These are phyloP conservation scores for Spodoptera litura DNA, from an alignment of 1,140 invertebrate genomes.

Conservation along the genomic window DNA sequence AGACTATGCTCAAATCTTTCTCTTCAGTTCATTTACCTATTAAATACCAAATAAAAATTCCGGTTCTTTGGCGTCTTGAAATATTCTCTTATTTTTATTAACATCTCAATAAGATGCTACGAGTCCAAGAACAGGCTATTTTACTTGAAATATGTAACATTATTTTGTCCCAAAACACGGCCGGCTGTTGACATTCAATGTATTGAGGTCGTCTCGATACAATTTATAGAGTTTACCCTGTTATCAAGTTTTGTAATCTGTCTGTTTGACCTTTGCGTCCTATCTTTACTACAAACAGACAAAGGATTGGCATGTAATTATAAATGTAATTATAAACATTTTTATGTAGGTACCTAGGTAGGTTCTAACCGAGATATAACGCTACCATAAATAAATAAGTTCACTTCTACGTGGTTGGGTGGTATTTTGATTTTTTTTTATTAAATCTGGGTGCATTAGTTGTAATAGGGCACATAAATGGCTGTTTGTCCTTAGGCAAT, in stretches of 20 bases:
- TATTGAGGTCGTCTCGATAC: conserved; percentile 17
- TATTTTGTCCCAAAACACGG: neutral
- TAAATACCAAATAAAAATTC: neutral
- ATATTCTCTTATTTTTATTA: neutral
- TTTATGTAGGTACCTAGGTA: no score
- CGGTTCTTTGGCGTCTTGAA: neutral
- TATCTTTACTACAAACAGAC: conserved; percentile 6
- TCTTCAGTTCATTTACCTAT: no score
- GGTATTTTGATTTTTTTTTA: no score
- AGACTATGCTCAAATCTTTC: no score
- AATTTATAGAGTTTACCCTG: conserved; percentile 17
- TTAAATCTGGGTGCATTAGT: no score
- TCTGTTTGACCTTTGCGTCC: conserved; percentile 18
- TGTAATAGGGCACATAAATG: no score
- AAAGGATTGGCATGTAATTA: neutral
- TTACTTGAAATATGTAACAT: conserved; percentile 24
- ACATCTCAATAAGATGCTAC: conserved; percentile 10
- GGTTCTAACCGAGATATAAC: no score
- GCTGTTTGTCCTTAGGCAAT: no score
- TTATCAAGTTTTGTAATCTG: conserved; percentile 14
- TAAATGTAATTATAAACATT: neutral
- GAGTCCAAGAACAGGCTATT: conserved; percentile 28
- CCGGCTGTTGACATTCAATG: conserved; percentile 27
- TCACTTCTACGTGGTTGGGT: no score
- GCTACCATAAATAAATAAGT: no score